Conservation (phyloP, 2,888 invertebrate genomes). For the Keiferia lycopersicella region DNA sequence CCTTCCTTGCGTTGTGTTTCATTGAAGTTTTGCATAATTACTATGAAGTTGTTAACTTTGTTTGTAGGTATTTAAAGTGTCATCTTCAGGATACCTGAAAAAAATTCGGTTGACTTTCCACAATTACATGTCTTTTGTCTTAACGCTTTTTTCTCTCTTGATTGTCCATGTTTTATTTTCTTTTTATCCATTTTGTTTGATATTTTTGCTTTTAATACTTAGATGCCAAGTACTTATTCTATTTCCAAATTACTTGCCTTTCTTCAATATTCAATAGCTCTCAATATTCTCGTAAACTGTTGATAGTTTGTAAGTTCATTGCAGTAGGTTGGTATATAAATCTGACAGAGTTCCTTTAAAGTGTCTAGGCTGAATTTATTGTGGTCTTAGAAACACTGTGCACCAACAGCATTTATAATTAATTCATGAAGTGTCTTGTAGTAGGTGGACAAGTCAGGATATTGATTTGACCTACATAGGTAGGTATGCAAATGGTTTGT, state of each 20-base stretch:
- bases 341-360: neutral
- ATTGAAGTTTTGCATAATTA: neutral
- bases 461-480: constrained; percentile 6
- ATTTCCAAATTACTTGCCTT: neutral
- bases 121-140: too few species aligned
- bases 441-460: constrained; percentile 13
- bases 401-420: neutral
- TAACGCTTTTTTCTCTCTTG: too few species aligned
- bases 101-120: too few species aligned
- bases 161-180: too few species aligned
- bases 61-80: neutral
- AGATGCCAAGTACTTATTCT: neutral
- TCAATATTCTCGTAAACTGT: neutral
- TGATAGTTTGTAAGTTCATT: too few species aligned
- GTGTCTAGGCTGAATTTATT: neutral
- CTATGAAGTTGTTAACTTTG: too few species aligned
- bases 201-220: neutral
- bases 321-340: neutral
- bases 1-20: neutral
- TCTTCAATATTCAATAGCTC: neutral
- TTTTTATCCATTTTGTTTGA: neutral
- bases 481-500: constrained; percentile 24
- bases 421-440: constrained; percentile 3
- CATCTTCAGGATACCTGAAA: neutral
- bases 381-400: neutral